These are phyloP conservation scores for Microplitis mediator DNA, from an alignment of 1,140 invertebrate genomes.

Conservation along the genomic window DNA sequence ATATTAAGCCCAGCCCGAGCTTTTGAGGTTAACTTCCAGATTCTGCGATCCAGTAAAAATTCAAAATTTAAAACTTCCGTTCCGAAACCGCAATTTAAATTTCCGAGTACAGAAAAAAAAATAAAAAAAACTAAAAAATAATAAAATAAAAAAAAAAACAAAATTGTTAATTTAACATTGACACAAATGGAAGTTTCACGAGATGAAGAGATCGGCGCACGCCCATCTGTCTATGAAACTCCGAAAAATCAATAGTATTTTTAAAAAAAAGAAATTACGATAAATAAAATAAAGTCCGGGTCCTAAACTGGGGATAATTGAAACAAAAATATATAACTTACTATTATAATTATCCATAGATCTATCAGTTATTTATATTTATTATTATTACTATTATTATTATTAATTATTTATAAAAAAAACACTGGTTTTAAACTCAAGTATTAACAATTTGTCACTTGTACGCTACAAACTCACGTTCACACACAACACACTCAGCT, in stretches of 20 bases:
- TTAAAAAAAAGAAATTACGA: neutral
- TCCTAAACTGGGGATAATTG: neutral
- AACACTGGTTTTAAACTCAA: neutral
- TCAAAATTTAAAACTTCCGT: too few relatives aligned
- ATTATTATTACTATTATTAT: too few relatives aligned
- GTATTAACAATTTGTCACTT: slow-evolving; percentile 35
- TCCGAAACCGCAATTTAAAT: too few relatives aligned
- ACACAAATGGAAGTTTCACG: slow-evolving; percentile 21
- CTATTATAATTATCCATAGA: slow-evolving; percentile 28
- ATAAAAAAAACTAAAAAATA: neutral
- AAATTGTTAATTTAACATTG: neutral
- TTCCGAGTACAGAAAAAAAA: neutral
- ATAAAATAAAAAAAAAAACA: neutral
- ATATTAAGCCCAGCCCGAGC: neutral
- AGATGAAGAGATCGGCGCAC: slow-evolving; percentile 23
- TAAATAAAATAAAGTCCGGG: too few relatives aligned
- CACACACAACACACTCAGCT: slow-evolving; percentile 29
- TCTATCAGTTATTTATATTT: neutral
- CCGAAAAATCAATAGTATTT: slow-evolving; percentile 26
- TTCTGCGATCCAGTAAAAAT: neutral
- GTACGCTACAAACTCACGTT: slow-evolving; percentile 24
- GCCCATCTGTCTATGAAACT: slow-evolving; percentile 21
- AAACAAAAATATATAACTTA: slow-evolving; percentile 8
- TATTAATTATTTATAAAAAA: too few relatives aligned
- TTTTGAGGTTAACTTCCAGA: slow-evolving; percentile 27